phyloP scores from a whole-genome alignment of 1,140 invertebrate species.

The Chionoecetes opilio region DNA sequence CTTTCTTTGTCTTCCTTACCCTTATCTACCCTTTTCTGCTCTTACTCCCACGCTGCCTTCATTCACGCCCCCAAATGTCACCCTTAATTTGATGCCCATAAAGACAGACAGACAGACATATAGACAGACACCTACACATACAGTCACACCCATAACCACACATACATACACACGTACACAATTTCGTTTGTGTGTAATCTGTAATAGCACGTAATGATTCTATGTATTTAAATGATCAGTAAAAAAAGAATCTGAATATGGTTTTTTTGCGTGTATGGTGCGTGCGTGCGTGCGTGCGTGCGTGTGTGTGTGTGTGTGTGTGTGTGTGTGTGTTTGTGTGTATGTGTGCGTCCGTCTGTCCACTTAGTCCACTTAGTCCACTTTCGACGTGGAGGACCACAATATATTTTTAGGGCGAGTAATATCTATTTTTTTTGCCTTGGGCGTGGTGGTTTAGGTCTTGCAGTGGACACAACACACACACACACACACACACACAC shows the following conservation, averaged over 20 bases:
- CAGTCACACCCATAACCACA: too few relatives aligned
- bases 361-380: neutral
- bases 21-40: neutral
- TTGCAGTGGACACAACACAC: neutral
- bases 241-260: too few relatives aligned
- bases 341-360: neutral
- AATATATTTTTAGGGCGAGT: neutral
- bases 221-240: too few relatives aligned
- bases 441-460: neutral
- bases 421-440: neutral
- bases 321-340: slow-evolving; percentile 17
- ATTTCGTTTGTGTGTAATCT: neutral
- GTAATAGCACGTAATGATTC: neutral
- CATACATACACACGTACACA: neutral
- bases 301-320: slow-evolving; percentile 1
- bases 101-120: too few relatives aligned
- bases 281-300: neutral
- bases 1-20: neutral
- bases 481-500: slow-evolving; percentile 17
- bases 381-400: neutral
- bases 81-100: too few relatives aligned
- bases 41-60: neutral
- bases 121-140: too few relatives aligned
- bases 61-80: neutral
- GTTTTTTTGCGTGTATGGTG: too few relatives aligned